Percentiles rank a stretch among this genome's conserved stretches.
These are phyloP conservation scores for Petrocephalus schoutedeni DNA, from an alignment of 2,797 vertebrate genomes.

Conservation along the genomic window DNA sequence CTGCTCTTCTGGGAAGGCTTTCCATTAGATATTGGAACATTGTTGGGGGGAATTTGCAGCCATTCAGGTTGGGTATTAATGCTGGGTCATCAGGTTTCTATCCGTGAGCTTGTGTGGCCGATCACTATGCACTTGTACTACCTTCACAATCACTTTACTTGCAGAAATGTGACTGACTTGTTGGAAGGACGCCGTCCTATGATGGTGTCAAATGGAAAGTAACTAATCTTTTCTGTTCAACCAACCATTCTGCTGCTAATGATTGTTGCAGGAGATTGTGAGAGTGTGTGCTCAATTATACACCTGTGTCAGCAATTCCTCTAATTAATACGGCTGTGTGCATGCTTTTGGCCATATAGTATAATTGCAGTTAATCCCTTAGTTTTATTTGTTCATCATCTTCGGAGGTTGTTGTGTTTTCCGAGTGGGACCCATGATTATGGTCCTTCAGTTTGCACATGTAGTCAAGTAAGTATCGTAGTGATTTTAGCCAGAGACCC, in stretches of 20 bases:
- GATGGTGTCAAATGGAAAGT: background rate
- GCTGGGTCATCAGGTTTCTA: background rate
- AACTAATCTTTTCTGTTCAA: background rate
- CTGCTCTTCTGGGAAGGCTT: background rate
- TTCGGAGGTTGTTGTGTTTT: background rate
- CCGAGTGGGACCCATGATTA: background rate
- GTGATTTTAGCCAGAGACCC: too few relatives aligned
- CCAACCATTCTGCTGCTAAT: background rate
- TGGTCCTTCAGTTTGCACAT: background rate
- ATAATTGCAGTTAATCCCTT: background rate
- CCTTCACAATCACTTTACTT: background rate
- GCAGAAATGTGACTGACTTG: background rate
- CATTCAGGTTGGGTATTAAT: background rate
- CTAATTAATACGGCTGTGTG: background rate
- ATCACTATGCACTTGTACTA: background rate
- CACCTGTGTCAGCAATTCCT: background rate
- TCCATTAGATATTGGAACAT: background rate
- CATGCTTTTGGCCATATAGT: background rate
- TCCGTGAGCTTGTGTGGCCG: background rate
- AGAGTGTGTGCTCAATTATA: background rate
- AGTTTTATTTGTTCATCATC: background rate
- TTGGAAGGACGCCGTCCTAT: background rate
- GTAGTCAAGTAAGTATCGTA: background rate
- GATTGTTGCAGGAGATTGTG: background rate
- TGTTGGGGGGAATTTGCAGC: background rate